Evolutionary conservation across 2,113 vertebrate species (phyloP), one percentile per base, ranked within the genome.

Genomic region (Corvus hawaiiensis): DNA sequence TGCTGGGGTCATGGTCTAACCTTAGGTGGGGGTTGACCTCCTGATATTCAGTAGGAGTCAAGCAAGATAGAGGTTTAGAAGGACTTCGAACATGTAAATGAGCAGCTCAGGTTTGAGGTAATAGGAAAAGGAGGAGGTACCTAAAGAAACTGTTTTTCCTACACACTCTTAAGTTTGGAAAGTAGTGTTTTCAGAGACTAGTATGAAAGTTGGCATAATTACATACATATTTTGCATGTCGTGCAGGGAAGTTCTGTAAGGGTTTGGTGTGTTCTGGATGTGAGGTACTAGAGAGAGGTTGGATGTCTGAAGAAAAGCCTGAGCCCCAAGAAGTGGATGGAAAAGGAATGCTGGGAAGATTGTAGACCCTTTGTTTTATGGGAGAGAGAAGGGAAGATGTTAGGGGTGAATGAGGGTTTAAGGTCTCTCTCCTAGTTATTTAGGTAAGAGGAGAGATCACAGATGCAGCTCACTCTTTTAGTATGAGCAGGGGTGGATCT

Each of bases 171-270:
- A 16, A 22, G 23, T 75, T 43, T n/a, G 27, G 52, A 55, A 66
- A 87, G 66, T 2, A 0, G 3, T 59, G 4, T 89, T 93, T 91
- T 75, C 49, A 72, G 44, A 49, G 41, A 48, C 49, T 33, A 22
- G 33, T 28, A 14, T 23, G 32, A 35, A 74, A 64, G 10, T 24
- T 82, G 78, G 28, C 12, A 7, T 26, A 16, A 62, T 21, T 27
- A 13, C 5, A 7, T 35, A 7, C 3, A 2, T 32, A 9, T 33
- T 48, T 49, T 55, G 23, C 1, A 9, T 22, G 13, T 24, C 4
- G 10, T 7, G 7, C 41, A 44, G 55, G 33, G 41, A 41, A 58
- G 9, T 43, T 84, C 37, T 66, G 3, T 23, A n/a, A 41, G 32
- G 14, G 37, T 67, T 55, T 93, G 26, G 3, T 6, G 2, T 37